phyloP scores from a whole-genome alignment of 1,140 invertebrate genomes.

The Solen grandis region DNA sequence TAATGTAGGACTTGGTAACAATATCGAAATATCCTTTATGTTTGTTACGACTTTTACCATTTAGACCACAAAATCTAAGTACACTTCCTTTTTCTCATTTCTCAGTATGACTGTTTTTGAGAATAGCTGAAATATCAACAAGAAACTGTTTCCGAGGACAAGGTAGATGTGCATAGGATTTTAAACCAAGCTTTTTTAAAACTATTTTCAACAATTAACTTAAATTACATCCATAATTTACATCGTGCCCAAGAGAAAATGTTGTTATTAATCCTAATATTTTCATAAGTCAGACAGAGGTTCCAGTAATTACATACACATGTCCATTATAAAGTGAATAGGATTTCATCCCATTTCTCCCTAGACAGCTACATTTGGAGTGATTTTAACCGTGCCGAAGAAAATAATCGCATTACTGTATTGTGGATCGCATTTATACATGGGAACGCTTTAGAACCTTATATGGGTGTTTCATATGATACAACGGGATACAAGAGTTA shows the following conservation, averaged over 20 bases:
- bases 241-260: neutral
- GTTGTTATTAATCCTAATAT: constrained; percentile 4
- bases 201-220: neutral
- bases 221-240: neutral
- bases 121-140: neutral
- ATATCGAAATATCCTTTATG: neutral
- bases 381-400: neutral
- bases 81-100: neutral
- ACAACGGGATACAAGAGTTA: neutral
- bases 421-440: neutral
- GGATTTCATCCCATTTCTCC: neutral
- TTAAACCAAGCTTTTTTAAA: neutral
- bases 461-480: neutral
- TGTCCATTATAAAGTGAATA: neutral
- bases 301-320: neutral
- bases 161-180: neutral
- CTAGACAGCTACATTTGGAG: neutral
- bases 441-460: neutral
- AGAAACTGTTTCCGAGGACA: neutral
- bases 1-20: neutral
- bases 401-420: neutral
- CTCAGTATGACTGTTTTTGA: neutral
- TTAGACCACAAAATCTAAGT: neutral
- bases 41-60: neutral
- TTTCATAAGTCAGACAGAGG: neutral